Percentiles rank a stretch among this genome's conserved stretches.
Evolutionary conservation across 2,797 vertebrate species (phyloP).

Genomic region (Eidolon dupreanum): DNA sequence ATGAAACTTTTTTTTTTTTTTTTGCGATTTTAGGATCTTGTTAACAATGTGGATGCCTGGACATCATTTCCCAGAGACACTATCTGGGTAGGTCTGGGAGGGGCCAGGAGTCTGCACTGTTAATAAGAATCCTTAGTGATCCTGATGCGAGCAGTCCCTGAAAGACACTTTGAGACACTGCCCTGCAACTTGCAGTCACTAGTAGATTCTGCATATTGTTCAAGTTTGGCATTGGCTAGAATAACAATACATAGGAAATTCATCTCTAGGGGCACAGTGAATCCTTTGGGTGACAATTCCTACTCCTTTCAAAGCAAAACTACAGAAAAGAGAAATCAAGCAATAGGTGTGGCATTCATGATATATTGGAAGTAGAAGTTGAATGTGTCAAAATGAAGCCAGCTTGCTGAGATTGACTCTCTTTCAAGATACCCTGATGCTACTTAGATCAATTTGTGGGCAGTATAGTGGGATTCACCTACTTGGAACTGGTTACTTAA

Average conservation of each 20-base stretch:
- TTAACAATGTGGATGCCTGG: background rate
- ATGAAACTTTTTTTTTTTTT: conserved; percentile 27
- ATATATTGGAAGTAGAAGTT: background rate
- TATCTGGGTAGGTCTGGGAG: background rate
- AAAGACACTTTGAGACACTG: background rate
- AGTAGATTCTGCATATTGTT: background rate
- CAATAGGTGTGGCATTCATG: background rate
- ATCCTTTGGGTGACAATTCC: background rate
- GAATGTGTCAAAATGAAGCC: background rate
- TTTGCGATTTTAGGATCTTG: background rate
- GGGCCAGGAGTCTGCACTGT: background rate
- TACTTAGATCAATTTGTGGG: background rate
- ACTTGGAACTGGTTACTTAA: background rate
- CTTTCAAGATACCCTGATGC: background rate
- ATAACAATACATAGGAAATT: background rate
- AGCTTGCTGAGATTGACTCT: background rate
- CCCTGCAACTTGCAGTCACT: background rate
- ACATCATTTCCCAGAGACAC: background rate
- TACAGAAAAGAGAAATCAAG: background rate
- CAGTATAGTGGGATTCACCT: background rate
- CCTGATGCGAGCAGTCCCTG: background rate
- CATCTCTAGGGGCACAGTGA: background rate
- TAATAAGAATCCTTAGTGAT: background rate
- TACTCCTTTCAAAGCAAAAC: conserved; percentile 3
- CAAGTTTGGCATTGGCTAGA: background rate